A percentile compares a stretch with the other conserved stretches of the same genome.
These are phyloP conservation scores for Rhynchomys soricoides DNA, from an alignment of 2,113 vertebrate species.

Conservation along the genomic window DNA sequence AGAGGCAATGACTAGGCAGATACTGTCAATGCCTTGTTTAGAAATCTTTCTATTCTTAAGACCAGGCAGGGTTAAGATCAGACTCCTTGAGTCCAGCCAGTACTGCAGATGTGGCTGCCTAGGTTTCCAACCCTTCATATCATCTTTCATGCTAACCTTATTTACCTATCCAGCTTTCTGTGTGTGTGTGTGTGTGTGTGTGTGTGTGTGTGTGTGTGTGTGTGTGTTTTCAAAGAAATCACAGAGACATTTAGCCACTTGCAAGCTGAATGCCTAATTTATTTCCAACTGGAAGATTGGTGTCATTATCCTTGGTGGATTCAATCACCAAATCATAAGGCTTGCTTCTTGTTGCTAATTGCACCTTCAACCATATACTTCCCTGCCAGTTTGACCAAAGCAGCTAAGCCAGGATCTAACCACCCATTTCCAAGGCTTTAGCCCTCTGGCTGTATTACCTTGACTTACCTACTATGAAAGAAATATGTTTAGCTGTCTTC, in stretches of 20 bases:
- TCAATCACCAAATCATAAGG: conserved; percentile 79
- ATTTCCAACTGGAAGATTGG: conserved; percentile 83
- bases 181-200: neutral
- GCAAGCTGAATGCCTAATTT: conserved; percentile 81
- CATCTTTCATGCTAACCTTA: conserved; percentile 63
- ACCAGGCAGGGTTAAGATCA: neutral
- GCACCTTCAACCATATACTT: conserved; percentile 67
- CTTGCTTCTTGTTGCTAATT: conserved; percentile 79
- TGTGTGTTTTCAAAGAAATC: conserved; percentile 71
- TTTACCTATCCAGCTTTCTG: conserved; percentile 67
- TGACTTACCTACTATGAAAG: neutral
- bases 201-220: neutral
- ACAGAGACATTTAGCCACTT: conserved; percentile 76
- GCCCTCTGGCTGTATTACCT: neutral
- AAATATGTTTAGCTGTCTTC: neutral
- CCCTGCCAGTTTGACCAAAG: conserved; percentile 75
- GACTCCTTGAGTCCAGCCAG: neutral
- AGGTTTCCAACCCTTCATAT: conserved; percentile 39
- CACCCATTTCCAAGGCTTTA: neutral
- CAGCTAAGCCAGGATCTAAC: neutral
- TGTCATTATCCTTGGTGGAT: conserved; percentile 83
- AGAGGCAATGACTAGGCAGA: neutral
- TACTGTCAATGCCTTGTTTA: neutral
- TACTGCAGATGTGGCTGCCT: neutral
- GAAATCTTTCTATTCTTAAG: neutral